These are phyloP conservation scores for Florisuga fusca DNA, from an alignment of 2,797 vertebrate species.

Conservation along the genomic window DNA sequence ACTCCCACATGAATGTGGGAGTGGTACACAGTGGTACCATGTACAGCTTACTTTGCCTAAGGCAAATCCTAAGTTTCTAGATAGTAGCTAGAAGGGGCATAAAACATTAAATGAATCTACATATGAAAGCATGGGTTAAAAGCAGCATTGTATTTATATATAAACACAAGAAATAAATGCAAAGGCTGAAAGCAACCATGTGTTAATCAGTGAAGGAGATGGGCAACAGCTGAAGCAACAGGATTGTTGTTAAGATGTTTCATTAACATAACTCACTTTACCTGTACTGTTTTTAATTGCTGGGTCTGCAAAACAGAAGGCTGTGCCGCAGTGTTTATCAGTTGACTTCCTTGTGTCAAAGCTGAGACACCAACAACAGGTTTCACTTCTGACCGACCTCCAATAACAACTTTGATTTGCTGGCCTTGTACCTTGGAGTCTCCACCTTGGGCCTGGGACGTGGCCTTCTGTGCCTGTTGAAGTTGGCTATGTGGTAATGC, in stretches of 20 bases:
- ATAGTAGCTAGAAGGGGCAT: constrained; percentile 13
- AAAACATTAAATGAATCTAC: neutral
- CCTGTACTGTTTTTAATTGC: constrained; percentile 96
- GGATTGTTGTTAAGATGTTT: constrained; percentile 8
- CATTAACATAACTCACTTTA: constrained; percentile 75
- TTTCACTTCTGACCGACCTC: constrained; percentile 89
- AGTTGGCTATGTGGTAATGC: constrained; percentile 88
- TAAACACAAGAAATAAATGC: neutral
- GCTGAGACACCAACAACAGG: constrained; percentile 86
- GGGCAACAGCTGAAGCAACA: constrained; percentile 1
- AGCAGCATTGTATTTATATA: constrained; percentile 26
- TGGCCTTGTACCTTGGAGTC: constrained; percentile 86
- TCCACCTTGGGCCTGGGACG: constrained; percentile 80
- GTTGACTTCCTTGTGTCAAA: constrained; percentile 83
- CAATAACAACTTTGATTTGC: constrained; percentile 95
- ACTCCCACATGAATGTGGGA: too few relatives aligned
- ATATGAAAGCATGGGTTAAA: constrained; percentile 16
- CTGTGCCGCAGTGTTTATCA: constrained; percentile 82
- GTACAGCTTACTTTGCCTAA: neutral
- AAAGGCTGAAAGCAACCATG: neutral
- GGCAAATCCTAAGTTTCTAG: neutral
- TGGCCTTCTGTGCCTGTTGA: constrained; percentile 80
- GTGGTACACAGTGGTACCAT: too few relatives aligned
- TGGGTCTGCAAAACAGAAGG: constrained; percentile 89
- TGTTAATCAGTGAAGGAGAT: neutral